phyloP scores from a whole-genome alignment of 2,797 vertebrate genomes.

The Micropoecilia bifurca region DNA sequence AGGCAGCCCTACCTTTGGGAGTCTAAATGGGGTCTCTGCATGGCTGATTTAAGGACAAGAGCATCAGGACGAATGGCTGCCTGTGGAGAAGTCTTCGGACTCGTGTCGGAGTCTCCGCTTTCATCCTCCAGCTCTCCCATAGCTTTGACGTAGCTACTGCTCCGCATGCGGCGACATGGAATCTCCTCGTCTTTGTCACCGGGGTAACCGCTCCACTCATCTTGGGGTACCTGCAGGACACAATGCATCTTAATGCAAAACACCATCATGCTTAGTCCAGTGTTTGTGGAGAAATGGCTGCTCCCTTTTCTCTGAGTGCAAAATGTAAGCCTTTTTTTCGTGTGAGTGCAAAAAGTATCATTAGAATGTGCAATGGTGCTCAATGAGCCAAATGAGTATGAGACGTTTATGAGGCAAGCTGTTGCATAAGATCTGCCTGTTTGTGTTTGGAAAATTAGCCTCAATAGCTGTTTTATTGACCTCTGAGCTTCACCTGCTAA shows the following conservation, averaged over 20 bases:
- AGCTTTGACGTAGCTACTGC: slow-evolving; percentile 98
- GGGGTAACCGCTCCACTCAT: slow-evolving; percentile 96
- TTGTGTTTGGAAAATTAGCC: slow-evolving; percentile 21
- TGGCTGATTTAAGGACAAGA: slow-evolving; percentile 90
- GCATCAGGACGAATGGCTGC: slow-evolving; percentile 88
- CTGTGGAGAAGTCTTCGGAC: slow-evolving; percentile 93
- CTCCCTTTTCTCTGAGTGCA: slow-evolving; percentile 5
- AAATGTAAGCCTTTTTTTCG: slow-evolving; percentile 20
- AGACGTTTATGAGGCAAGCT: slow-evolving; percentile 33
- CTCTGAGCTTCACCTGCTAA: not conserved
- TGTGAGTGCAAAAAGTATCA: slow-evolving; percentile 13
- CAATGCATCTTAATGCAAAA: not conserved
- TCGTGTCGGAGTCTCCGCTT: slow-evolving; percentile 94
- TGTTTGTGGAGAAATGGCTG: slow-evolving; percentile 12
- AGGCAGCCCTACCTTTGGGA: slow-evolving; percentile 87
- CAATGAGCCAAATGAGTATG: slow-evolving; percentile 49
- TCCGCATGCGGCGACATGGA: slow-evolving; percentile 96
- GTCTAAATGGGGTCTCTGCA: slow-evolving; percentile 91
- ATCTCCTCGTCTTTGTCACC: slow-evolving; percentile 94
- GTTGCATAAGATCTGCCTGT: slow-evolving; percentile 16
- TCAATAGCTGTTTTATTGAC: slow-evolving; percentile 1
- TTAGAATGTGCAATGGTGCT: slow-evolving; percentile 42
- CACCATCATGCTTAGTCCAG: not conserved
- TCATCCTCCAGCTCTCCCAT: slow-evolving; percentile 95
- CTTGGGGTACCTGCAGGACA: slow-evolving; percentile 92